phyloP scores from a whole-genome alignment of 2,888 invertebrate species.

The Heliothis peltigera region DNA sequence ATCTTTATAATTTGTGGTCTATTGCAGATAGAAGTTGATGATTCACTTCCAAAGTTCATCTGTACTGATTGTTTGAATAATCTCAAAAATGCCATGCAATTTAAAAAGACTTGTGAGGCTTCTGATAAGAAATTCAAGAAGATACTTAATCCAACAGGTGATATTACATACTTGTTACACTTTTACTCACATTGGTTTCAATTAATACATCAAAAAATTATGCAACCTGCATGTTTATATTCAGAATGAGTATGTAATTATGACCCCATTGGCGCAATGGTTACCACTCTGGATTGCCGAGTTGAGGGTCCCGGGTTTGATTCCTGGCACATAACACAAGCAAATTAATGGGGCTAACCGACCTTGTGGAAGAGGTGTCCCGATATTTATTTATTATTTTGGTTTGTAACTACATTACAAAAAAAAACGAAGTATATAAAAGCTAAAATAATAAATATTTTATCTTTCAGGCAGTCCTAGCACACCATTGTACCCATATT shows the following conservation, averaged over 20 bases:
- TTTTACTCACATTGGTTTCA: not conserved
- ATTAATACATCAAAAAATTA: not conserved
- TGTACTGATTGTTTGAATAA: conserved; percentile 81
- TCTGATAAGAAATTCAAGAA: conserved; percentile 82
- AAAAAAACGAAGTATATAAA: no score
- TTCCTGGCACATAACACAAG: no score
- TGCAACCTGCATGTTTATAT: no score
- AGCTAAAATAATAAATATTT: conserved; percentile 1
- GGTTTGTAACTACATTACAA: no score
- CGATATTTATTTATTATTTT: no score
- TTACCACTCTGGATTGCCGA: no score
- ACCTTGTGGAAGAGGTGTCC: no score
- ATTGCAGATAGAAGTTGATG: conserved; percentile 81
- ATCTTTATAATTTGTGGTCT: conserved; percentile 19
- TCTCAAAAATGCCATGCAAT: conserved; percentile 77
- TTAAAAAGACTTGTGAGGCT: conserved; percentile 81
- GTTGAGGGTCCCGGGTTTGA: no score
- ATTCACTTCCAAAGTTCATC: conserved; percentile 84
- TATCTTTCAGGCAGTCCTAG: conserved; percentile 75
- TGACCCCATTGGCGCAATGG: no score
- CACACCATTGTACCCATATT: conserved; percentile 83
- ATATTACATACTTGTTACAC: not conserved
- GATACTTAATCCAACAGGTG: conserved; percentile 83
- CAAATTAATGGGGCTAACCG: no score
- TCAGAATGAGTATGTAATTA: no score